Evolutionary conservation across 64 coral and sea anemone species (phyloP).

Genomic region (Hydrozoanthus tunicans): DNA sequence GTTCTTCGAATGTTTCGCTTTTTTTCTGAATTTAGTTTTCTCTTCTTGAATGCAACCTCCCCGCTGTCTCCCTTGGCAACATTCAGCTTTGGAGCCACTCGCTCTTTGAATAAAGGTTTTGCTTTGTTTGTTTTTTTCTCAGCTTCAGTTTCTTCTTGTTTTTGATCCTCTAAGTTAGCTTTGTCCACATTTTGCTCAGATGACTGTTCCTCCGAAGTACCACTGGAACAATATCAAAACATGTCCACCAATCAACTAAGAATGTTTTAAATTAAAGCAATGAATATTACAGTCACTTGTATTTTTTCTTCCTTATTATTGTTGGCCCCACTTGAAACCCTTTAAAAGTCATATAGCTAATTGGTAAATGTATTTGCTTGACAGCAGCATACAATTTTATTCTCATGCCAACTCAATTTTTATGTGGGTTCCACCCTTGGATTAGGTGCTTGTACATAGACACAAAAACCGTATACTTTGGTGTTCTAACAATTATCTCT

Average conservation of each 20-base stretch:
- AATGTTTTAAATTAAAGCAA: background rate
- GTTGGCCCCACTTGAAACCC: no score
- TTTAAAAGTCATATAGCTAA: no score
- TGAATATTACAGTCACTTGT: no score
- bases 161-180: background rate
- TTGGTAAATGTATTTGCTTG: no score
- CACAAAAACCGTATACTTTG: no score
- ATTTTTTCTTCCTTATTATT: no score
- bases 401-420: no score
- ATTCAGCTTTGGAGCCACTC: slow-evolving; percentile 30
- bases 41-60: slow-evolving; percentile 51
- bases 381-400: no score
- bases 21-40: slow-evolving; percentile 55
- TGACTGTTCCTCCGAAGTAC: slow-evolving; percentile 30
- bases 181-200: background rate
- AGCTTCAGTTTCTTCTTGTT: background rate
- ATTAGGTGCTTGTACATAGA: no score
- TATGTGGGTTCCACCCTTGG: no score
- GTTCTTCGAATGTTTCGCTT: slow-evolving; percentile 55
- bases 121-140: background rate
- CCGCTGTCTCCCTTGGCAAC: slow-evolving; percentile 3
- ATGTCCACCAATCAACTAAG: background rate
- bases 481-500: no score
- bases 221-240: background rate
- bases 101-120: slow-evolving; percentile 54